A percentile compares a stretch with the other conserved stretches of the same genome.
phyloP scores from a whole-genome alignment of 2,113 vertebrate genomes.

The Ageneiosus marmoratus region DNA sequence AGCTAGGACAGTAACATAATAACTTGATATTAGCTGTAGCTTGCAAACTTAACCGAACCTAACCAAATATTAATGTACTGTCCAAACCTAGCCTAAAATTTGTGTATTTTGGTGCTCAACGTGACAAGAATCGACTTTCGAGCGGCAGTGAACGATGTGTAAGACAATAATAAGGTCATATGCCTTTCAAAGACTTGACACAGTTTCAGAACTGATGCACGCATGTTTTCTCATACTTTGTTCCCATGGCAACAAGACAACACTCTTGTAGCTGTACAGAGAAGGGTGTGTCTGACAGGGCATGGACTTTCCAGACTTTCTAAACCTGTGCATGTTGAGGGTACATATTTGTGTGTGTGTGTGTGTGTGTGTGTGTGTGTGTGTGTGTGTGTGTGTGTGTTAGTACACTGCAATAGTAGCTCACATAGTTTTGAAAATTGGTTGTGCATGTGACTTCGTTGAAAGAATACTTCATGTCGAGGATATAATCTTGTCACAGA shows the following conservation, averaged over 20 bases:
- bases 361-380: not conserved
- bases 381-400: not conserved
- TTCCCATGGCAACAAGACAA: constrained; percentile 39
- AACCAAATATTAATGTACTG: not conserved
- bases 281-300: constrained; percentile 32
- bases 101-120: not conserved
- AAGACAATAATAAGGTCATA: not conserved
- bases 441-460: not conserved
- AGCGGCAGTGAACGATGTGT: not conserved
- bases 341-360: constrained; percentile 18
- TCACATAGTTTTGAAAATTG: not conserved
- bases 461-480: not conserved
- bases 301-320: constrained; percentile 26
- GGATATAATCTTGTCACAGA: not conserved
- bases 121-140: too few species aligned
- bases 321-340: constrained; percentile 10
- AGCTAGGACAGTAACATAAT: not conserved
- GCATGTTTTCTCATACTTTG: constrained; percentile 32
- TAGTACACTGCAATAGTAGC: not conserved
- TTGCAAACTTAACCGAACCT: too few species aligned
- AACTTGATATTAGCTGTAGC: not conserved
- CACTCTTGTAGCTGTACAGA: constrained; percentile 9
- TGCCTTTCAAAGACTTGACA: not conserved
- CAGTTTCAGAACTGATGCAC: constrained; percentile 6
- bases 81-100: not conserved